phyloP scores from a whole-genome alignment of 1,140 invertebrate species.

The Neuroterus valhalla region DNA sequence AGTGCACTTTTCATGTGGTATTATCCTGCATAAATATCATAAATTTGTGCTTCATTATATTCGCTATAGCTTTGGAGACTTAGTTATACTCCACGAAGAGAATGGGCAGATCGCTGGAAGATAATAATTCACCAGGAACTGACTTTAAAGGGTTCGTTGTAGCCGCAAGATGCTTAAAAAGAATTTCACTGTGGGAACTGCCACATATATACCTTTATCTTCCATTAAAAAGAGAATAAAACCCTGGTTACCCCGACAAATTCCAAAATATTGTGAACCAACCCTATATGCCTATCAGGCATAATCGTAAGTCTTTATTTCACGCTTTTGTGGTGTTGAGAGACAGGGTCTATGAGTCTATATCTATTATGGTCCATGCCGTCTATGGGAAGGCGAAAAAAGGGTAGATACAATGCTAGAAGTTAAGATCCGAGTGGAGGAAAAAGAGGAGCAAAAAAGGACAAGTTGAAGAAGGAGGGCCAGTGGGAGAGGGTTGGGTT shows the following conservation, averaged over 20 bases:
- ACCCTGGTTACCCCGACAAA: not conserved
- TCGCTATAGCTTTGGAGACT: constrained; percentile 25
- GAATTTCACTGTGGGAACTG: constrained; percentile 15
- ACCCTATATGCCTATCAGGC: not conserved
- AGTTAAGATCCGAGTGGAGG: not conserved
- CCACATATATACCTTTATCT: not conserved
- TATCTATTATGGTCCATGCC: too few relatives aligned
- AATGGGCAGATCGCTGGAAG: constrained; percentile 23
- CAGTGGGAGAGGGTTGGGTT: constrained; percentile 67
- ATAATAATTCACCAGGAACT: constrained; percentile 27
- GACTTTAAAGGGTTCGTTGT: constrained; percentile 26
- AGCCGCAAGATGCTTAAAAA: not conserved
- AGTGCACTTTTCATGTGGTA: constrained; percentile 5
- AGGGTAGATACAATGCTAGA: constrained; percentile 33
- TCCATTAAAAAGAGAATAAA: not conserved
- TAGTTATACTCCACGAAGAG: constrained; percentile 18
- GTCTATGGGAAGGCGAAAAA: constrained; percentile 36
- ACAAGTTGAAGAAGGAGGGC: constrained; percentile 61
- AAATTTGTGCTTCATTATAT: constrained; percentile 29
- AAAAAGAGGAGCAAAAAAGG: constrained; percentile 51
- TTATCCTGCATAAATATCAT: constrained; percentile 27
- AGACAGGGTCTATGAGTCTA: constrained; percentile 47
- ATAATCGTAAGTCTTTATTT: constrained; percentile 34
- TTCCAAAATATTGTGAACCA: constrained; percentile 34
- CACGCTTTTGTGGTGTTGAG: constrained; percentile 38